Evolutionary conservation across 1,140 invertebrate species (phyloP), one percentile per base, ranked within the genome.

Genomic region (Zelostemma sp.): DNA sequence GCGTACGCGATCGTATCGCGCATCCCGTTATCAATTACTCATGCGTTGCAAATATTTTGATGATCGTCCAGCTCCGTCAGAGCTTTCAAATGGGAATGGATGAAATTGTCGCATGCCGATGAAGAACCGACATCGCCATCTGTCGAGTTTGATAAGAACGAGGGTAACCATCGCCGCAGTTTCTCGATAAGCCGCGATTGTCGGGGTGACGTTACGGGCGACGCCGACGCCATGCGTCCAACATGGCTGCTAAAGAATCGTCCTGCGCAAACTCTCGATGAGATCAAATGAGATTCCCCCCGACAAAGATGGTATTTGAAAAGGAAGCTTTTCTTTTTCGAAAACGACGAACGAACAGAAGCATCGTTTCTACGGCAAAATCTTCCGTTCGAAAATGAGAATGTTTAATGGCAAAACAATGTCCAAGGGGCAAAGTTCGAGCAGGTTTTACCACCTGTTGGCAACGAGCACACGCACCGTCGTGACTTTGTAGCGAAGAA

Each of bases 241-340:
- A 83, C 76, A 82, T 84, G 80, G 82, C 82, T 65, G 79, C 67
- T 72, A 70, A 72, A 75, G 73, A 70, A 68, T 60, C 60, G 58
- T 72, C 67, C 70, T 73, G 79, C 78, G 79, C 76, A 80, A n/a
- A 35, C 33, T 35, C 33, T 6, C 6, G 33, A 5, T 9, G 33
- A 6, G 33, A 35, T 35, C 5, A 35, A 35, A 35, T n/a, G 33
- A n/a, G n/a, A n/a, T n/a, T n/a, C n/a, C n/a, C n/a, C n/a, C n/a
- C n/a, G n/a, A n/a, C n/a, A n/a, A n/a, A n/a, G n/a, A n/a, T n/a
- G n/a, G n/a, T n/a, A n/a, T n/a, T n/a, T n/a, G n/a, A n/a, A n/a
- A n/a, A n/a, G n/a, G n/a, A n/a, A n/a, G n/a, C n/a, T n/a, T n/a
- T n/a, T n/a, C n/a, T n/a, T n/a, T n/a, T n/a, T n/a, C n/a, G n/a